Percentiles rank a stretch among this genome's conserved stretches.
Conservation (phyloP, 1,140 invertebrate genomes). For the Drosophila albomicans region DNA sequence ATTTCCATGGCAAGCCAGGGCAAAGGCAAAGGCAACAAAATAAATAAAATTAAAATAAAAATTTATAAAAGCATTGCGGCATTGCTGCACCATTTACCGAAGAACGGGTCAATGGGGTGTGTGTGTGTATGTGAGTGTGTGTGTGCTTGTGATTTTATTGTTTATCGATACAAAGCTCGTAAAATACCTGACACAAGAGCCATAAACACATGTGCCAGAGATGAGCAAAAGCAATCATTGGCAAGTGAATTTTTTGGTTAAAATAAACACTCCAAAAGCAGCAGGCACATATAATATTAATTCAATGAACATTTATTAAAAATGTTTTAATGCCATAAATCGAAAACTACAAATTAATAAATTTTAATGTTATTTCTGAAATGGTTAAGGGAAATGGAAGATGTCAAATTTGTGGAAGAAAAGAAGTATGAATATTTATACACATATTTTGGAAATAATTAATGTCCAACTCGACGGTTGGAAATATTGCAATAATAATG, state of each 20-base stretch:
- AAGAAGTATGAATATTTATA: too few relatives aligned
- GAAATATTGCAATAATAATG: too few relatives aligned
- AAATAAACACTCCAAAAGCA: not conserved
- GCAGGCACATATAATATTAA: too few relatives aligned
- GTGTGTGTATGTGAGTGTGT: slow-evolving; percentile 5
- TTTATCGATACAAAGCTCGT: slow-evolving; percentile 80
- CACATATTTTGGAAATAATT: too few relatives aligned
- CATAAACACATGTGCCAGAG: slow-evolving; percentile 36
- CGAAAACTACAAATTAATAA: not conserved
- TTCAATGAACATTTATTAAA: too few relatives aligned
- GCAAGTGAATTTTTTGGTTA: slow-evolving; percentile 5
- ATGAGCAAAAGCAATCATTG: slow-evolving; percentile 28
- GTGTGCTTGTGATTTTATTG: slow-evolving; percentile 71
- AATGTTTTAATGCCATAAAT: too few relatives aligned
- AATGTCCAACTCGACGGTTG: too few relatives aligned
- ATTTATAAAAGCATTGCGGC: slow-evolving; percentile 61
- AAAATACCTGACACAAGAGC: slow-evolving; percentile 69
- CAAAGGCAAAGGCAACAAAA: slow-evolving; percentile 47
- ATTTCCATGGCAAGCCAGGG: too few relatives aligned
- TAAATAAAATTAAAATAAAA: slow-evolving; percentile 82
- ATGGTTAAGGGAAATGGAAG: too few relatives aligned
- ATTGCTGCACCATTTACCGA: slow-evolving; percentile 25
- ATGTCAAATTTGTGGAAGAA: too few relatives aligned
- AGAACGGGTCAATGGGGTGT: not conserved
- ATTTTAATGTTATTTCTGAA: not conserved